phyloP scores from a whole-genome alignment of 2,797 vertebrate genomes.

The Tangara arthus region DNA sequence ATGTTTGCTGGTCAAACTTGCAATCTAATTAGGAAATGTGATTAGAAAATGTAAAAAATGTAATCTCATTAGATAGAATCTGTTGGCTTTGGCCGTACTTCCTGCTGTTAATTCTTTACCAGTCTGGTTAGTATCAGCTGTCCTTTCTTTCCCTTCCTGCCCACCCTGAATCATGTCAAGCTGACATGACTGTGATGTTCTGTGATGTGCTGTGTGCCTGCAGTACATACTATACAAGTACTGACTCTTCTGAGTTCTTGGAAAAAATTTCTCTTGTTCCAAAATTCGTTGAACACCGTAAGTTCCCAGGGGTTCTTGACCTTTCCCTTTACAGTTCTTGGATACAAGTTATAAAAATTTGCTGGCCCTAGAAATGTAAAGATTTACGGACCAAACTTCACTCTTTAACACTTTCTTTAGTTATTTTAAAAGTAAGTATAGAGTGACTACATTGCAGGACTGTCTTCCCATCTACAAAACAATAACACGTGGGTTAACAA shows the following conservation, averaged over 20 bases:
- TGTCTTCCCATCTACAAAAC: not conserved
- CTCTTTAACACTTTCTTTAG: not conserved
- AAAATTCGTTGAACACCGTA: rapidly evolving
- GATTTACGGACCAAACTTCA: not conserved
- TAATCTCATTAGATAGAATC: conserved; percentile 35
- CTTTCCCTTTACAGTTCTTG: not conserved
- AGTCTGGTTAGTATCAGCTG: conserved; percentile 37
- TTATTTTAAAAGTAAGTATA: not conserved
- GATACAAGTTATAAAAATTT: not conserved
- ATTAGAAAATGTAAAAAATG: conserved; percentile 45
- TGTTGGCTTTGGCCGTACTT: conserved; percentile 22
- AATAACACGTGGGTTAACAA: not conserved
- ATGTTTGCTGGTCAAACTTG: conserved; percentile 4
- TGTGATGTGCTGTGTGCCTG: not conserved
- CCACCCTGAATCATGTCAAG: not conserved
- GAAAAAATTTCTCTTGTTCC: not conserved
- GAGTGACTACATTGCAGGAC: not conserved
- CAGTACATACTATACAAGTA: too few relatives aligned
- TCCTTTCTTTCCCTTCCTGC: not conserved
- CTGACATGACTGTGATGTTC: not conserved
- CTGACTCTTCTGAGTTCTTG: not conserved
- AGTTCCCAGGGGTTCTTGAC: not conserved
- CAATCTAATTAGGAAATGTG: conserved; percentile 28
- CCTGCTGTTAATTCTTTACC: conserved; percentile 32
- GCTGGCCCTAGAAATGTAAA: not conserved